Evolutionary conservation across 2,888 invertebrate species (phyloP).

Genomic region (Ypsolopha scabrella): DNA sequence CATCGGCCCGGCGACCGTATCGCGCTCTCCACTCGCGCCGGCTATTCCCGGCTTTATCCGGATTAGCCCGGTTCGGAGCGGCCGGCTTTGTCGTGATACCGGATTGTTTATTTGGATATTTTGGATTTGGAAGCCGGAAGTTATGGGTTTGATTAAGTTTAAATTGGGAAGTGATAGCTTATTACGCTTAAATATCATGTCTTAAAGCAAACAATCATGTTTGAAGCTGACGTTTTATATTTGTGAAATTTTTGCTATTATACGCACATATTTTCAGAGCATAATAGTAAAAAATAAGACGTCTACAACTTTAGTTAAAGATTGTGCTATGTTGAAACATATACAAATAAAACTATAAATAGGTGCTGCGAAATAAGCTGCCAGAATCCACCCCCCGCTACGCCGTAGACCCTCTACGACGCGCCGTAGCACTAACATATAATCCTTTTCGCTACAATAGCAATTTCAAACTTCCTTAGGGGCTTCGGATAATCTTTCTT

Average conservation of each 20-base stretch:
- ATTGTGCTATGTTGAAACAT: not conserved
- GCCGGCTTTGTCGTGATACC: constrained; percentile 50
- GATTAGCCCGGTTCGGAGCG: constrained; percentile 40
- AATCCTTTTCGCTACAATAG: constrained; percentile 73
- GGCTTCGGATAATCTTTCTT: constrained; percentile 72
- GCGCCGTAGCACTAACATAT: constrained; percentile 64
- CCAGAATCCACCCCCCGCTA: not conserved
- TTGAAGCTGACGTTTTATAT: too few species aligned
- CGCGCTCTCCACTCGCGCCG: constrained; percentile 34
- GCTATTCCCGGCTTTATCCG: constrained; percentile 43
- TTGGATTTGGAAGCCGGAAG: not conserved
- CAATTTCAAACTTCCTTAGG: constrained; percentile 73
- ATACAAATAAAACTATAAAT: not conserved
- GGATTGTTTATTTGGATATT: constrained; percentile 47
- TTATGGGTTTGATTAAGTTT: too few species aligned
- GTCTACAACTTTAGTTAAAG: too few species aligned
- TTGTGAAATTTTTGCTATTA: too few species aligned
- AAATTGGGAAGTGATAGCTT: not conserved
- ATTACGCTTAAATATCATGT: too few species aligned
- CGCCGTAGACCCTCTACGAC: constrained; percentile 35
- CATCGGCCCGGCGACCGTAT: constrained; percentile 44
- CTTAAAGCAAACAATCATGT: too few species aligned
- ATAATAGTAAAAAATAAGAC: too few species aligned
- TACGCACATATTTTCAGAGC: too few species aligned
- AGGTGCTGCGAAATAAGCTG: not conserved